These are phyloP conservation scores for Zelleria hepariella DNA, from an alignment of 2,888 invertebrate genomes.

Conservation along the genomic window DNA sequence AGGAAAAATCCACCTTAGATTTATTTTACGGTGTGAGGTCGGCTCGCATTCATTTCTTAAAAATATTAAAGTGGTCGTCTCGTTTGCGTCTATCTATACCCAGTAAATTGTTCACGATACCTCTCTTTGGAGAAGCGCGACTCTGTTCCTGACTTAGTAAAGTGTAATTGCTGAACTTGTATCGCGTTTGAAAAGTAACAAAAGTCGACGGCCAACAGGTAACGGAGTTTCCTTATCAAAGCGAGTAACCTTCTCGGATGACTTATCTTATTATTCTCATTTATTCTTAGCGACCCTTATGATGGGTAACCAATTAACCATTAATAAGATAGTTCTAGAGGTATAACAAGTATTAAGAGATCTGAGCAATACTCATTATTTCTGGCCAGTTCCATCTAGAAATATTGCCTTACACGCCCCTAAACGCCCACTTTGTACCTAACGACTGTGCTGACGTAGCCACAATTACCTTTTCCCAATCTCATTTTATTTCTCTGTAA, in stretches of 20 bases:
- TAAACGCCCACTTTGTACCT: no score
- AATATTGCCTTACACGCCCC: no score
- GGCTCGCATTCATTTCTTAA: neutral
- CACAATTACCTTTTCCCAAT: no score
- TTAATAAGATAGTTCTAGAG: no score
- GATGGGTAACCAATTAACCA: no score
- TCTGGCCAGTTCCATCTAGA: no score
- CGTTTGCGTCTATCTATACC: neutral
- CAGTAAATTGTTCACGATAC: neutral
- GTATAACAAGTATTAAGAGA: no score
- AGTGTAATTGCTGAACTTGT: slow-evolving; percentile 2
- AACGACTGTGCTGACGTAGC: no score
- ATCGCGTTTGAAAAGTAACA: neutral
- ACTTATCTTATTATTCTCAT: no score
- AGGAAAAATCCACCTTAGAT: neutral
- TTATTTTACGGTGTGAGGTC: neutral
- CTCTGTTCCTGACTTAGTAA: neutral
- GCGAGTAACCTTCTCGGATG: neutral
- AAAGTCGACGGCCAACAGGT: neutral
- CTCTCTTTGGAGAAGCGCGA: neutral
- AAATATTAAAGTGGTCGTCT: neutral
- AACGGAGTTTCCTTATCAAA: neutral
- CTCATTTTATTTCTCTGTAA: no score
- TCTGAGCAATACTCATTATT: no score
- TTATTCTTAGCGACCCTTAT: neutral